phyloP scores from a whole-genome alignment of 2,113 vertebrate species.

The Brienomyrus brachyistius region DNA sequence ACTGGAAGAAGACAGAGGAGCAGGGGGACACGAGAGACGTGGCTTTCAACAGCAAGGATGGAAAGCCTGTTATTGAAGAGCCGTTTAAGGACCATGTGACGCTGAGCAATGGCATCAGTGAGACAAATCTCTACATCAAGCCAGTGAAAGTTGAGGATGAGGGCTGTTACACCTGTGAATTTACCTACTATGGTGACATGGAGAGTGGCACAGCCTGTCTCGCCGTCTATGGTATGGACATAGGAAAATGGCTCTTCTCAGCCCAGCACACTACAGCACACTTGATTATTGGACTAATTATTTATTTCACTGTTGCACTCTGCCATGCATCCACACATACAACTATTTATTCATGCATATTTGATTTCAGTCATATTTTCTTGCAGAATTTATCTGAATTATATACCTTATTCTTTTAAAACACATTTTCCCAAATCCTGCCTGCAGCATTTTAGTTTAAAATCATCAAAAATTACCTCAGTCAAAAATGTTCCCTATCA shows the following conservation, averaged over 20 bases:
- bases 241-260: background rate
- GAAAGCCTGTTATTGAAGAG: constrained; percentile 56
- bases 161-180: constrained; percentile 65
- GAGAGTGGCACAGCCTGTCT: constrained; percentile 57
- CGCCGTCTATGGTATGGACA: constrained; percentile 51
- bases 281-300: background rate
- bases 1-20: constrained; percentile 45
- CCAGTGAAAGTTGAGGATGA: constrained; percentile 57
- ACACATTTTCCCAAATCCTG: too few species aligned
- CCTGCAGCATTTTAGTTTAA: too few species aligned
- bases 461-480: too few species aligned
- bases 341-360: background rate
- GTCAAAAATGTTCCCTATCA: too few species aligned
- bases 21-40: constrained; percentile 39
- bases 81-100: constrained; percentile 48
- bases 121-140: constrained; percentile 55
- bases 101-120: constrained; percentile 52
- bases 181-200: constrained; percentile 38
- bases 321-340: background rate
- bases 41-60: constrained; percentile 51
- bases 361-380: background rate
- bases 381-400: too few species aligned
- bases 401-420: too few species aligned
- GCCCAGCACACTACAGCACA: too few species aligned
- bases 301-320: background rate